A percentile compares a stretch with the other conserved stretches of the same genome.
These are phyloP conservation scores for Ctenopoma multispine DNA, from an alignment of 2,797 vertebrate species.

Conservation along the genomic window DNA sequence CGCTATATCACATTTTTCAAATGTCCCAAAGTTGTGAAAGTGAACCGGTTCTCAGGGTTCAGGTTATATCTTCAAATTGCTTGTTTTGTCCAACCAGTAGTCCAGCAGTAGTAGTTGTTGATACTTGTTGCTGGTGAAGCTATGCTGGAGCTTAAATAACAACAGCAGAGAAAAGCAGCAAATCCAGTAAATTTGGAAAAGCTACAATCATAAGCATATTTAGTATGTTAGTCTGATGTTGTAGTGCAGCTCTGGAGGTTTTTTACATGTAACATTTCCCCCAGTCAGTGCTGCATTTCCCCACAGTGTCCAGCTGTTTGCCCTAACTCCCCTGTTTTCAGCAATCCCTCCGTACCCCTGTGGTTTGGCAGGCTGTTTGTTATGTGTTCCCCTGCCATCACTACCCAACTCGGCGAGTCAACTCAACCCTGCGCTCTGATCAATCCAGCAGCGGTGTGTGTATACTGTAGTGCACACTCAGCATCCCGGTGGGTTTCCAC, in stretches of 20 bases:
- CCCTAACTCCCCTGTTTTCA: slow-evolving; percentile 35
- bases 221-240: background rate
- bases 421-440: slow-evolving; percentile 63
- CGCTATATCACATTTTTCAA: background rate
- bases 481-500: slow-evolving; percentile 65
- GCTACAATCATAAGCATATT: background rate
- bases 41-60: too few relatives aligned
- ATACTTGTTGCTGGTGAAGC: background rate
- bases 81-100: background rate
- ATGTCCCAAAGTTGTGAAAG: background rate
- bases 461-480: slow-evolving; percentile 56
- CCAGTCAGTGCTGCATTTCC: slow-evolving; percentile 4
- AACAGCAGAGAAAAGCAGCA: background rate
- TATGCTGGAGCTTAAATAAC: background rate
- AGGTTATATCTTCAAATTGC: background rate
- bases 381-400: slow-evolving; percentile 59
- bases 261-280: background rate
- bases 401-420: slow-evolving; percentile 41
- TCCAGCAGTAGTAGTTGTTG: background rate
- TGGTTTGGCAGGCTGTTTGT: slow-evolving; percentile 62
- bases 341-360: slow-evolving; percentile 7
- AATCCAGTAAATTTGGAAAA: background rate
- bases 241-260: background rate
- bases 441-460: slow-evolving; percentile 44
- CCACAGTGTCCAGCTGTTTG: slow-evolving; percentile 52